Evolutionary conservation across 2,113 vertebrate genomes (phyloP).

Genomic region (Phocoena sinus): DNA sequence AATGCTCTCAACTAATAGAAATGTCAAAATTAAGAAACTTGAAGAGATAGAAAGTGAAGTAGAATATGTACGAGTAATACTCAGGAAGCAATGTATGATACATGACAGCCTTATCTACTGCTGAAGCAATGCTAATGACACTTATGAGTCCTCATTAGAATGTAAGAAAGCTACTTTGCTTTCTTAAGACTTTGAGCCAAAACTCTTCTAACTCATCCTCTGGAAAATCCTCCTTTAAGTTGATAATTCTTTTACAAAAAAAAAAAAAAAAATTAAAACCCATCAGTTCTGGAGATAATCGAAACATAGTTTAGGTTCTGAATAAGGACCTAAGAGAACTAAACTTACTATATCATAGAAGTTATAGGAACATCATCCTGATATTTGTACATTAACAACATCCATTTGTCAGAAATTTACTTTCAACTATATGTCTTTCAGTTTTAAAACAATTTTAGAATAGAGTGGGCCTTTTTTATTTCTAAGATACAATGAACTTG

Average conservation of each 20-base stretch:
- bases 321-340: background rate
- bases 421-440: background rate
- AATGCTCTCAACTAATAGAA: background rate
- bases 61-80: background rate
- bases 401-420: background rate
- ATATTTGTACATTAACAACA: background rate
- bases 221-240: background rate
- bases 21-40: background rate
- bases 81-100: background rate
- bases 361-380: background rate
- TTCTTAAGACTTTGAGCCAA: slow-evolving; percentile 6
- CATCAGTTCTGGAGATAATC: background rate
- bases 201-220: background rate
- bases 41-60: background rate
- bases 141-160: background rate
- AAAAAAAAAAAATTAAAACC: background rate
- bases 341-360: background rate
- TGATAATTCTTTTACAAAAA: background rate
- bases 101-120: background rate
- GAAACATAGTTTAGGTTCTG: background rate
- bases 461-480: background rate
- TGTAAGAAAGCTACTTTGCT: background rate
- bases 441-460: background rate
- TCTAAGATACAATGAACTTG: background rate
- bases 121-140: background rate